Conservation (phyloP, 2,113 vertebrate species). For the Hippocampus barbouri region DNA sequence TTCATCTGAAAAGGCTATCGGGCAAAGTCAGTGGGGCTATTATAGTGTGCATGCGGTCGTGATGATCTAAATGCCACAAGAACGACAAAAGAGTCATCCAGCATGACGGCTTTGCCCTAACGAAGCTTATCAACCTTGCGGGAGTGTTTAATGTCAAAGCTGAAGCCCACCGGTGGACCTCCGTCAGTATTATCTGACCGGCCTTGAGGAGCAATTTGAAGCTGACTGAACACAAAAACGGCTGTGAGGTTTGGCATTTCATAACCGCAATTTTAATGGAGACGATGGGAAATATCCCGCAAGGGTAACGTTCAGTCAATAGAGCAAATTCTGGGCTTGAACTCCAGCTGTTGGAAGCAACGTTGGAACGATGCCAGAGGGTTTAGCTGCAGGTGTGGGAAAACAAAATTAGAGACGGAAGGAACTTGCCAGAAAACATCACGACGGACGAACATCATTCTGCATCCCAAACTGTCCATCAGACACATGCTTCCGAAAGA, state of each 20-base stretch:
- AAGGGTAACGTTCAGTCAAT: neutral
- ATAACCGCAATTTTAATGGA: neutral
- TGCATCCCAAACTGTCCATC: neutral
- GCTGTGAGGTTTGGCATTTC: neutral
- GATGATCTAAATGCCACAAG: too few species aligned
- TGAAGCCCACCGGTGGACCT: neutral
- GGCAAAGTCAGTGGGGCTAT: too few species aligned
- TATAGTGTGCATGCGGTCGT: too few species aligned
- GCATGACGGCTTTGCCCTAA: neutral
- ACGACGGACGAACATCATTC: neutral
- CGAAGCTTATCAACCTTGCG: neutral
- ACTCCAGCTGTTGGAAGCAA: neutral
- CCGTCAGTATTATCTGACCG: neutral
- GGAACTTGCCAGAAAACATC: neutral
- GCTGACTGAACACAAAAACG: neutral
- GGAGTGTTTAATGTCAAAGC: neutral
- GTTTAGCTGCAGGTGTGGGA: neutral
- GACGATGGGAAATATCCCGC: neutral
- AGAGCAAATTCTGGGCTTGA: neutral
- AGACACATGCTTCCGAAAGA: neutral
- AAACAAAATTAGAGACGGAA: neutral
- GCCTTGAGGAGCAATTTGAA: neutral
- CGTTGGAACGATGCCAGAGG: neutral
- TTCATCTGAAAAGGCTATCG: too few species aligned
- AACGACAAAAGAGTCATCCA: neutral